These are phyloP conservation scores for Yasuhikotakia modesta DNA, from an alignment of 2,797 vertebrate species.

Conservation along the genomic window DNA sequence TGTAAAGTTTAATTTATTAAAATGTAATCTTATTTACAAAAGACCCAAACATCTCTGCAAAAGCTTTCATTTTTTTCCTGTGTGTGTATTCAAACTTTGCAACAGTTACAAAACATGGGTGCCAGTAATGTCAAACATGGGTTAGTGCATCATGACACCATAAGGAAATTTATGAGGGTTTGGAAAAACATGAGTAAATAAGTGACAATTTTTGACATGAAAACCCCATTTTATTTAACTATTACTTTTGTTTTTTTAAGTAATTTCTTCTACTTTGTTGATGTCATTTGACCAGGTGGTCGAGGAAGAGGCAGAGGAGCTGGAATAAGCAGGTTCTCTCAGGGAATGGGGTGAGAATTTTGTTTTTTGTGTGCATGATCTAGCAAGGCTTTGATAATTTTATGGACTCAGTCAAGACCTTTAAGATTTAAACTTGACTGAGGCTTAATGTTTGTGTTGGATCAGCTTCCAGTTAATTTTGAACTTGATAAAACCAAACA, in stretches of 20 bases:
- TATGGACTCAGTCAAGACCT: neutral
- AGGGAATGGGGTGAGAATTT: conserved; percentile 93
- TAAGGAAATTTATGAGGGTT: no score
- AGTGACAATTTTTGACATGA: no score
- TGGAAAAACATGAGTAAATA: neutral
- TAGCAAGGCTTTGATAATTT: no score
- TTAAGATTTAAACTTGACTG: neutral
- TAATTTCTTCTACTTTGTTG: neutral
- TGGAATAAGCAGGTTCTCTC: conserved; percentile 86
- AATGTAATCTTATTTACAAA: no score
- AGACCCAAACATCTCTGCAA: no score
- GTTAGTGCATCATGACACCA: neutral
- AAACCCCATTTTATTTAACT: no score
- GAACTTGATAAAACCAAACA: no score
- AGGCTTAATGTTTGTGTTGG: no score
- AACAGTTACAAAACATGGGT: neutral
- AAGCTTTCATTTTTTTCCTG: neutral
- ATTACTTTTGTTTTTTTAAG: no score
- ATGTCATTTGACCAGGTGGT: conserved; percentile 76
- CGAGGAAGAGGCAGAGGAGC: conserved; percentile 88
- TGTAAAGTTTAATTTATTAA: no score
- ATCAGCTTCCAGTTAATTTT: no score
- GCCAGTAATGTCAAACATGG: neutral
- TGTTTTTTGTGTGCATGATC: no score
- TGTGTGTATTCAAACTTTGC: neutral